Conservation (phyloP, 1,140 invertebrate genomes). For the Zaprionus taronus region DNA sequence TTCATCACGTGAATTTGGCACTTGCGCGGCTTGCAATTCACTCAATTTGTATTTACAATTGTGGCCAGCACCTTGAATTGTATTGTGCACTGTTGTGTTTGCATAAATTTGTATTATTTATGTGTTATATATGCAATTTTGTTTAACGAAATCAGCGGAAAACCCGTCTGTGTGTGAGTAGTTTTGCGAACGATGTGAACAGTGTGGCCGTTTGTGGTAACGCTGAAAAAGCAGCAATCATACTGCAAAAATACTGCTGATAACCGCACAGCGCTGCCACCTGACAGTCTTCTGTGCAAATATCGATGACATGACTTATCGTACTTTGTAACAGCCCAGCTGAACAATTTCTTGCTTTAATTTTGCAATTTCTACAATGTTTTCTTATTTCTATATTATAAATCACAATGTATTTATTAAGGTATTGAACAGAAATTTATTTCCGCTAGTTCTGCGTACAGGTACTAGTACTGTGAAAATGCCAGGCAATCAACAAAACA, state of each 20-base stretch:
- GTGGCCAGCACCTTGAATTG: constrained; percentile 39
- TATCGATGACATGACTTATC: not conserved
- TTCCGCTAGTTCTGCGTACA: constrained; percentile 48
- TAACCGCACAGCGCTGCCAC: constrained; percentile 21
- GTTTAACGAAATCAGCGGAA: constrained; percentile 59
- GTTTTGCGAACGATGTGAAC: constrained; percentile 45
- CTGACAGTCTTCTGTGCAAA: not conserved
- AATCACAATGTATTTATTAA: constrained; percentile 8
- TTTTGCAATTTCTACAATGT: not conserved
- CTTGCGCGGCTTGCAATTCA: constrained; percentile 21
- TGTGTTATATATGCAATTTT: constrained; percentile 63
- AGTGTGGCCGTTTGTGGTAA: constrained; percentile 14
- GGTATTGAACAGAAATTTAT: constrained; percentile 67
- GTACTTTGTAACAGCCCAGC: not conserved
- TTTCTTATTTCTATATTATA: not conserved
- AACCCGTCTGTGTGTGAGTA: constrained; percentile 60
- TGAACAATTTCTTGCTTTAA: not conserved
- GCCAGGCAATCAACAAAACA: constrained; percentile 52
- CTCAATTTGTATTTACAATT: constrained; percentile 29
- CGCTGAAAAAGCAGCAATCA: not conserved
- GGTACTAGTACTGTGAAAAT: constrained; percentile 43
- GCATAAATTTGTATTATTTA: constrained; percentile 62
- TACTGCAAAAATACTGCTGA: constrained; percentile 13
- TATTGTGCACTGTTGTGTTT: constrained; percentile 35
- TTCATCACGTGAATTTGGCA: constrained; percentile 70